Evolutionary conservation across 1,140 invertebrate species (phyloP).

Genomic region (Zaprionus africanus): DNA sequence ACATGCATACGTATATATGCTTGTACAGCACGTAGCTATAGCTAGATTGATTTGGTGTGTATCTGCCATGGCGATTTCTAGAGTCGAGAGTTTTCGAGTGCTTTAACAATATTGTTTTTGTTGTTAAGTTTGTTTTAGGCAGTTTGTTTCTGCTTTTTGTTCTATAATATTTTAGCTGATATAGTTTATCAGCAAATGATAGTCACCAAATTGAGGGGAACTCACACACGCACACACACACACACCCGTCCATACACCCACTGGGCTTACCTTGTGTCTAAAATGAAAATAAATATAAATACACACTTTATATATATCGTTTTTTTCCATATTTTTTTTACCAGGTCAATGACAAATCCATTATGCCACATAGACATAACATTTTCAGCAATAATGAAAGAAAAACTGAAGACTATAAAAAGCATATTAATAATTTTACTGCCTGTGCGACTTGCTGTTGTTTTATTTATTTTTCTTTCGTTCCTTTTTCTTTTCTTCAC

Average conservation of each 20-base stretch:
- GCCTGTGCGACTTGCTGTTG: slow-evolving; percentile 35
- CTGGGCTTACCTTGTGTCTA: slow-evolving; percentile 40
- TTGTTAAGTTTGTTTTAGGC: slow-evolving; percentile 36
- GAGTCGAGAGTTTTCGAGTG: slow-evolving; percentile 20
- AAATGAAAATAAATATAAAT: slow-evolving; percentile 34
- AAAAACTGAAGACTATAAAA: slow-evolving; percentile 10
- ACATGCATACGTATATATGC: slow-evolving; percentile 4
- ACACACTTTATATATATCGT: not conserved
- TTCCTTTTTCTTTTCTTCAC: slow-evolving; percentile 6
- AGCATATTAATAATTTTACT: slow-evolving; percentile 49
- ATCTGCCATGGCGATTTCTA: slow-evolving; percentile 25
- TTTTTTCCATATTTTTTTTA: slow-evolving; percentile 43
- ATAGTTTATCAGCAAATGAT: slow-evolving; percentile 46
- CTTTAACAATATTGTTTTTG: slow-evolving; percentile 15
- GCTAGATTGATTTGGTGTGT: slow-evolving; percentile 25
- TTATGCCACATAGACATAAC: slow-evolving; percentile 41
- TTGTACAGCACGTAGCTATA: slow-evolving; percentile 24
- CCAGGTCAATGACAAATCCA: slow-evolving; percentile 72
- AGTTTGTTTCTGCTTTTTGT: slow-evolving; percentile 4
- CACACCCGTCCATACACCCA: slow-evolving; percentile 7
- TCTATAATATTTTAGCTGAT: slow-evolving; percentile 22
- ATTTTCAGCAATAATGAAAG: slow-evolving; percentile 26
- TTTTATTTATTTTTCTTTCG: slow-evolving; percentile 2
- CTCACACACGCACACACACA: slow-evolving; percentile 4
- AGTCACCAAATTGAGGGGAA: slow-evolving; percentile 18